These are phyloP conservation scores for Lepidochitona cinerea DNA, from an alignment of 2,888 invertebrate genomes.

Conservation along the genomic window DNA sequence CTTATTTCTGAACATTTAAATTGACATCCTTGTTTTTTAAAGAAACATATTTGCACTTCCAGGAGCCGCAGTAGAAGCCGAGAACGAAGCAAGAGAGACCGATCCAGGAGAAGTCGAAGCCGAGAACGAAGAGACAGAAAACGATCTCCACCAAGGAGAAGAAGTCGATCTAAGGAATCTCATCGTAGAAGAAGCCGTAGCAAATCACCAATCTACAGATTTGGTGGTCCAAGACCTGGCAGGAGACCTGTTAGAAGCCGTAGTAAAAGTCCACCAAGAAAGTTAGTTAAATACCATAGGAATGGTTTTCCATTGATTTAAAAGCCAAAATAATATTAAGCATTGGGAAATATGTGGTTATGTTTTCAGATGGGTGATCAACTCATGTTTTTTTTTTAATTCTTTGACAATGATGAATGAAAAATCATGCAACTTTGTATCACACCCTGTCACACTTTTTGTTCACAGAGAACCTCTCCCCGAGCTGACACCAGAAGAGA, in stretches of 20 bases:
- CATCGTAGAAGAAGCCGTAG: conserved; percentile 17
- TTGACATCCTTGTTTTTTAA: neutral
- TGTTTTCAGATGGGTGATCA: too few species aligned
- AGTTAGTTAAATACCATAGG: neutral
- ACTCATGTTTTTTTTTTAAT: too few species aligned
- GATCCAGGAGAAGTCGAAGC: conserved; percentile 27
- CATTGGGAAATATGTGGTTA: too few species aligned
- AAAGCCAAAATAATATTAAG: too few species aligned
- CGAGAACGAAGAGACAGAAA: conserved; percentile 14
- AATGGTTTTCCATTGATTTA: too few species aligned
- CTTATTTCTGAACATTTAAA: neutral
- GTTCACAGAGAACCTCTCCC: conserved; percentile 24
- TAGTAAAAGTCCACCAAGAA: conserved; percentile 47
- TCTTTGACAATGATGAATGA: too few species aligned
- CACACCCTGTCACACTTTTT: too few species aligned
- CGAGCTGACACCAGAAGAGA: conserved; percentile 90
- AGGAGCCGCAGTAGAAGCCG: conserved; percentile 22
- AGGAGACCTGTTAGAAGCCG: conserved; percentile 41
- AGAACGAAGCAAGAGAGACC: conserved; percentile 30
- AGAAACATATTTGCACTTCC: neutral
- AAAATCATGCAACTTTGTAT: too few species aligned
- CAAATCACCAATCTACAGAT: neutral
- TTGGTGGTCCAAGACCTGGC: conserved; percentile 11
- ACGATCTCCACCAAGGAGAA: conserved; percentile 19
- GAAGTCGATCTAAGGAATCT: conserved; percentile 15